Conservation (phyloP, 2,888 invertebrate genomes). For the Ichneumoninae sp. region DNA sequence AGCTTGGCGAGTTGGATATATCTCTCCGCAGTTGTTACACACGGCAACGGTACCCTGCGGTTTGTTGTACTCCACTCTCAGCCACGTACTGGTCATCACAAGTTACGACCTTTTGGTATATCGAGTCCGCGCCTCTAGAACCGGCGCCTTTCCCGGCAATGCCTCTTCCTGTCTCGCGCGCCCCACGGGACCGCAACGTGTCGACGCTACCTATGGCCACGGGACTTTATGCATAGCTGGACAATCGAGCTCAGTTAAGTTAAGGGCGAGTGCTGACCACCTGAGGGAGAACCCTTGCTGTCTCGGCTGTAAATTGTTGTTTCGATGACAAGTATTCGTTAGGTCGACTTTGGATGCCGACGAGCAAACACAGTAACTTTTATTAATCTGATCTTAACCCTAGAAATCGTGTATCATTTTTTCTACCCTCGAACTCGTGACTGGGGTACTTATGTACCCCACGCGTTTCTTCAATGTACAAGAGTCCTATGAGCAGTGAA, state of each 20-base stretch:
- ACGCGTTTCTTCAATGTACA: no score
- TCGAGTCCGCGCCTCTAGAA: conserved; percentile 30
- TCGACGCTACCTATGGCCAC: conserved; percentile 60
- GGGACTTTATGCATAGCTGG: conserved; percentile 39
- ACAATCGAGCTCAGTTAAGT: conserved; percentile 64
- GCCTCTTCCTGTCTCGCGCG: conserved; percentile 42
- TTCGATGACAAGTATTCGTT: no score
- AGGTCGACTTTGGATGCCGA: no score
- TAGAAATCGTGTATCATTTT: no score
- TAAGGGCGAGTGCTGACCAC: no score
- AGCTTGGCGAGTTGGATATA: background rate
- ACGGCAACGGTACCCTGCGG: conserved; percentile 12
- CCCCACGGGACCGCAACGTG: background rate
- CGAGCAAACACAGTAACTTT: no score
- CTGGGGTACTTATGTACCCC: no score
- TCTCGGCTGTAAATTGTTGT: no score
- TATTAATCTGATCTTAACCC: no score
- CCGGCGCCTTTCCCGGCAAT: conserved; percentile 24
- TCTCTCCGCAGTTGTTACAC: conserved; percentile 9
- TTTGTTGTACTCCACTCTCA: conserved; percentile 4
- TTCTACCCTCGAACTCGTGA: no score
- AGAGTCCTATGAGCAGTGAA: no score
- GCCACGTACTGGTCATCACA: conserved; percentile 56
- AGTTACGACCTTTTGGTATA: conserved; percentile 61
- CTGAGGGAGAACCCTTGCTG: no score